These are phyloP conservation scores for Odontothrips loti DNA, from an alignment of 2,888 invertebrate species.

Conservation along the genomic window DNA sequence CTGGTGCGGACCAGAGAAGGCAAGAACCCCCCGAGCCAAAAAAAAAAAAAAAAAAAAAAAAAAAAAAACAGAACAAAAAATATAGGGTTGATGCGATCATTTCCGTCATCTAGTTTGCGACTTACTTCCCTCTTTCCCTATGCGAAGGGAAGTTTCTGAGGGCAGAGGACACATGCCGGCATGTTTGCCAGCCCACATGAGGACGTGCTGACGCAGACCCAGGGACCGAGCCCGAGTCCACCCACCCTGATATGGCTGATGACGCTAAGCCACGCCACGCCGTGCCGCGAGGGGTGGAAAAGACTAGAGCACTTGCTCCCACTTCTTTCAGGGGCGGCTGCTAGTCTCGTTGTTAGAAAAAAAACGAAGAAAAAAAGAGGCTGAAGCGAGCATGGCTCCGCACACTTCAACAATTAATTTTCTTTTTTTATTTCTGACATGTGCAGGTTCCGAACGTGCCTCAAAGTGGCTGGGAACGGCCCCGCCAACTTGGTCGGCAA, in stretches of 20 bases:
- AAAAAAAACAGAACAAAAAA: no score
- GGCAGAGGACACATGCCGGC: not conserved
- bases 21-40: no score
- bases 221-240: not conserved
- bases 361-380: no score
- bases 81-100: no score
- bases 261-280: no score
- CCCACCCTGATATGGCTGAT: no score
- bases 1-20: no score
- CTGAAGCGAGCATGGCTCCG: no score
- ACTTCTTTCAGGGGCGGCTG: not conserved
- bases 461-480: constrained; percentile 80
- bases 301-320: no score
- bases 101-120: not conserved
- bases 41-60: no score
- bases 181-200: not conserved
- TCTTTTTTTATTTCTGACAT: constrained; percentile 36
- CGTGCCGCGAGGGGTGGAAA: no score
- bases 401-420: not conserved
- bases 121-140: not conserved
- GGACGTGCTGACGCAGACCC: not conserved
- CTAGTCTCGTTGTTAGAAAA: no score
- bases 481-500: constrained; percentile 87
- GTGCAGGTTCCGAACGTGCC: constrained; percentile 82
- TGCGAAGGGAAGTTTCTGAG: not conserved